Conservation (phyloP, 1,140 invertebrate genomes). For the Tigriopus japonicus region DNA sequence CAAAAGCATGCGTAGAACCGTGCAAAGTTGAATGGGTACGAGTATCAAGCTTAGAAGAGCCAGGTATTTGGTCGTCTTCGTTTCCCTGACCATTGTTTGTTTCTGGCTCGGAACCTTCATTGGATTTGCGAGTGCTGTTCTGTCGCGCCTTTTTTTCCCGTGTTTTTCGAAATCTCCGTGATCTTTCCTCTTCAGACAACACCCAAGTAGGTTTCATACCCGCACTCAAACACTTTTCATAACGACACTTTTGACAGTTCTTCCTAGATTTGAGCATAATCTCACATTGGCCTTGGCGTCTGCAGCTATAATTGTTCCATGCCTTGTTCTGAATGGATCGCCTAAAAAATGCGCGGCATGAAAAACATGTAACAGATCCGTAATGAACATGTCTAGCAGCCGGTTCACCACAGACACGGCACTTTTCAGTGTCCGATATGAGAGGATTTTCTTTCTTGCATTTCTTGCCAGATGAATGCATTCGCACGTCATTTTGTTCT, state of each 20-base stretch:
- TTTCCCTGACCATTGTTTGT: not conserved
- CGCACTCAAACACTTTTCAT: conserved; percentile 3
- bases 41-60: not conserved
- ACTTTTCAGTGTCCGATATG: conserved; percentile 1
- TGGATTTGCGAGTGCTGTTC: not conserved
- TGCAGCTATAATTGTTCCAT: not conserved
- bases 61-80: not conserved
- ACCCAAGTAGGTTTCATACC: conserved; percentile 10
- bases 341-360: conserved; percentile 9
- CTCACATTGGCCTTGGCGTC: not conserved
- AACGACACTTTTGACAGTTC: conserved; percentile 8
- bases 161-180: not conserved
- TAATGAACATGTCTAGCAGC: conserved; percentile 15
- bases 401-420: conserved; percentile 14
- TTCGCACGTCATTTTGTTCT: no score
- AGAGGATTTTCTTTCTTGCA: not conserved
- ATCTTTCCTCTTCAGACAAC: conserved; percentile 3
- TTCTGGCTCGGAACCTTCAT: not conserved
- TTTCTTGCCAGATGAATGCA: not conserved
- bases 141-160: not conserved
- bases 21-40: not conserved
- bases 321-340: conserved; percentile 10
- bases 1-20: not conserved
- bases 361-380: conserved; percentile 14
- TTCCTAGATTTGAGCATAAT: not conserved